Base-by-base conservation (phyloP, 1,140 invertebrate species). In the Macrotrachela quadricornifera region DNA sequence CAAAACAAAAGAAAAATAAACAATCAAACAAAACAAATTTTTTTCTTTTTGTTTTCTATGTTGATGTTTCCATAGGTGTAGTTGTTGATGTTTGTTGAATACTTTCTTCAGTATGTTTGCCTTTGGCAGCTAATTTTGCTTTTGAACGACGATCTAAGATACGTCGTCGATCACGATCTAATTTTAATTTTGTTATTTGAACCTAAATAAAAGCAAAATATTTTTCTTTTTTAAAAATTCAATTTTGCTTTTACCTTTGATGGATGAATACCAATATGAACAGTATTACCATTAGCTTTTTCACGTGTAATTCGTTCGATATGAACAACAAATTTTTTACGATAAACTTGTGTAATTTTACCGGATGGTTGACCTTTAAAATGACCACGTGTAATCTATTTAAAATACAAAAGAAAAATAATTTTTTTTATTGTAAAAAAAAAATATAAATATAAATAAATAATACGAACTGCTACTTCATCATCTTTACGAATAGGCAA, bases 401-500 rank as follows among this genome's bases (percentile, higher is more conserved):
- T 2, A 30, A 30, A 30, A 30, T 30, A 30, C 8, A 8, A 30
- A 51, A 16, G 43, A 55, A 1, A 21, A 8, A 30, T 30, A 4
- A 30, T 4, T 30, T 30, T 30, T 8, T 30, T 30, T 2, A 4
- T 30, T 30, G 21, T 44, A 51, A 39, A 53, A 10, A 50, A 37
- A 54, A 46, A 15, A 36, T 51, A 11, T 11, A 30, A 47, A 14
- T 3, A 47, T 16, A 6, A 47, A 13, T 30, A 4, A 1, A 47
- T 2, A 8, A 30, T 30, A 30, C 21, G 8, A 4, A 44, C 43
- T 44, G 43, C 43, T 16, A 96, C 91, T 81, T 95, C 88, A 66
- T 96, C 90, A 69, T 95, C 91, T 71, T 94, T 96, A 56, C 90
- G 79, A 65, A 99, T 92, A 6, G 94, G 92, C 78, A 97, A 92